Conservation (phyloP, 2,888 invertebrate species). For the Eumacrocentrus americanus region DNA sequence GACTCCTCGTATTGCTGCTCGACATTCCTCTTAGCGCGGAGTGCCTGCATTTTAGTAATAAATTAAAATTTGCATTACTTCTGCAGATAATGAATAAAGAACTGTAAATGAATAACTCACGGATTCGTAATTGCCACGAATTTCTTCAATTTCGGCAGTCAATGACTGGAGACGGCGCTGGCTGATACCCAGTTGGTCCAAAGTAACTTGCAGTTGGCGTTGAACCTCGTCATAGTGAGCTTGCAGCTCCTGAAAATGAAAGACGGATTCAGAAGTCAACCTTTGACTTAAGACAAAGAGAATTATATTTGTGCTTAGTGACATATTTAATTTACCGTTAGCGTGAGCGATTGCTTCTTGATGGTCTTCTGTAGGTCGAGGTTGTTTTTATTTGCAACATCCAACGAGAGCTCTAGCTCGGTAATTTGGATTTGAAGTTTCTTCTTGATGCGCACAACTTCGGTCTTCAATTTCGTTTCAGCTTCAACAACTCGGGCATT, state of each 20-base stretch:
- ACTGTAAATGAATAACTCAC: too few species aligned
- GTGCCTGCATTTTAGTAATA: constrained; percentile 69
- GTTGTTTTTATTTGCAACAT: constrained; percentile 98
- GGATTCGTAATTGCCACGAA: constrained; percentile 87
- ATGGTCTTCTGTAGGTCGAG: constrained; percentile 96
- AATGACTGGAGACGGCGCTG: constrained; percentile 90
- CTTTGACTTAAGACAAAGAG: neutral
- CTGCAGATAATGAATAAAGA: constrained; percentile 10
- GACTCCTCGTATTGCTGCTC: constrained; percentile 93
- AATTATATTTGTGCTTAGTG: neutral
- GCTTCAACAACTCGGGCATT: constrained; percentile 94
- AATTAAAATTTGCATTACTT: constrained; percentile 12
- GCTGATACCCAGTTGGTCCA: constrained; percentile 90
- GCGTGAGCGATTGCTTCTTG: constrained; percentile 95
- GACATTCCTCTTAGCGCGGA: constrained; percentile 88
- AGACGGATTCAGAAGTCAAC: too few species aligned
- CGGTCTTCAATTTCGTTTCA: constrained; percentile 93
- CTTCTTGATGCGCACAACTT: constrained; percentile 97
- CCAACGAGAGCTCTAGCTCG: constrained; percentile 94
- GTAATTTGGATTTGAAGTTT: constrained; percentile 98
- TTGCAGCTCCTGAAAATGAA: constrained; percentile 77
- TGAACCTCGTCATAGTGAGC: constrained; percentile 96
- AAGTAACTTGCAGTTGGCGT: constrained; percentile 92
- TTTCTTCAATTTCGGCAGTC: constrained; percentile 95
- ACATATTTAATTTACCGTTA: constrained; percentile 65